Evolutionary conservation across 2,888 invertebrate genomes (phyloP).

Genomic region (Amblyteles armatorius): DNA sequence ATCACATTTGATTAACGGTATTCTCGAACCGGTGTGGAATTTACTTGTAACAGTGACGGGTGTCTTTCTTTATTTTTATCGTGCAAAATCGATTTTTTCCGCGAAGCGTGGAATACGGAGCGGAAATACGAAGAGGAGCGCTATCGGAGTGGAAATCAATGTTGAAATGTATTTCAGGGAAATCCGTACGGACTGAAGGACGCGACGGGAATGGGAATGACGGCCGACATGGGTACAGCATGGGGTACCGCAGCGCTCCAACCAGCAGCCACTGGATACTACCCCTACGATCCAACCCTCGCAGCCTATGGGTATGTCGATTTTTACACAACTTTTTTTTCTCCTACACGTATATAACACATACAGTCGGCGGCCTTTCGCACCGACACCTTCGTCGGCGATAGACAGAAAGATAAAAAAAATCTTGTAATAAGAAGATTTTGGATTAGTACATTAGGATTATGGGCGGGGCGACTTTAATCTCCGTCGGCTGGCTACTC

Average conservation of each 20-base stretch:
- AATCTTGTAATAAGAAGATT: conserved; percentile 41
- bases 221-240: conserved; percentile 93
- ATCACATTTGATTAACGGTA: neutral
- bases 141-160: conserved; percentile 68
- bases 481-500: conserved; percentile 57
- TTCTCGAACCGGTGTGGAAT: neutral
- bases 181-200: conserved; percentile 96
- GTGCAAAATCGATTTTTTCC: neutral
- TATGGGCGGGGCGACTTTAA: conserved; percentile 50
- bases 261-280: conserved; percentile 94
- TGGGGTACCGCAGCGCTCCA: conserved; percentile 96
- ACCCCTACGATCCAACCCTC: conserved; percentile 96
- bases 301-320: conserved; percentile 96
- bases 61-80: neutral
- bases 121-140: conserved; percentile 5
- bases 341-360: neutral
- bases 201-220: conserved; percentile 88
- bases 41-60: conserved; percentile 4
- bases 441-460: conserved; percentile 44
- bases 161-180: conserved; percentile 88
- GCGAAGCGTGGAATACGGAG: neutral
- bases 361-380: neutral
- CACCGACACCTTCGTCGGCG: neutral
- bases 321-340: conserved; percentile 53
- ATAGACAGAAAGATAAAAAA: conserved; percentile 5